phyloP scores from a whole-genome alignment of 2,888 invertebrate species.

The Synergus japonicus region DNA sequence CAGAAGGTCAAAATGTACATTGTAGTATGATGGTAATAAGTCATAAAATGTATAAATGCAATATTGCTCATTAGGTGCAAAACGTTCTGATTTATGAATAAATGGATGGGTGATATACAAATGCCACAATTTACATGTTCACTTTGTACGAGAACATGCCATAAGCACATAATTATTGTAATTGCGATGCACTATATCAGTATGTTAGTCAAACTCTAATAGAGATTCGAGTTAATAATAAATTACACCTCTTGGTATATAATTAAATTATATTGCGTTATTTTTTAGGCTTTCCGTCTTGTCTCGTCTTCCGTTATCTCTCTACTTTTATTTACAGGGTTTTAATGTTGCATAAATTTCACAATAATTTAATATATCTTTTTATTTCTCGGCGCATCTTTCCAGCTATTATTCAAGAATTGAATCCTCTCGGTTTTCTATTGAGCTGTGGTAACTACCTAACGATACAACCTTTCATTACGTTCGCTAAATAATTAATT shows the following conservation, averaged over 20 bases:
- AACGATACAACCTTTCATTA: slow-evolving; percentile 14
- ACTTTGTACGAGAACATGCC: not conserved
- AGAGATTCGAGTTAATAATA: not conserved
- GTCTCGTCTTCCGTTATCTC: not conserved
- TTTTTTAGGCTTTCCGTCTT: not conserved
- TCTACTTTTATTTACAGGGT: not conserved
- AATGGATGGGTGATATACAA: slow-evolving; percentile 24
- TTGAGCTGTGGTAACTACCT: not conserved
- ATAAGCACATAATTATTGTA: not conserved
- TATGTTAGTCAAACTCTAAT: not conserved
- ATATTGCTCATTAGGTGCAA: slow-evolving; percentile 23
- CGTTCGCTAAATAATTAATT: slow-evolving; percentile 24
- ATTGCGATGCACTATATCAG: not conserved
- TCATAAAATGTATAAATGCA: slow-evolving; percentile 5
- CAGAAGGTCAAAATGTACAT: slow-evolving; percentile 1
- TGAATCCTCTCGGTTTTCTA: not conserved
- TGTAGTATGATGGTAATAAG: slow-evolving; percentile 8
- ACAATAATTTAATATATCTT: not conserved
- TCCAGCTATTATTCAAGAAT: not conserved
- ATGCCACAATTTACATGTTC: not conserved
- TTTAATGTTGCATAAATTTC: not conserved
- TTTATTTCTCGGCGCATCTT: not conserved
- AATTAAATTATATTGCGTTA: not conserved
- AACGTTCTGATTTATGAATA: slow-evolving; percentile 35
- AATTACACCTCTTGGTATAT: not conserved